A percentile compares a stretch with the other conserved stretches of the same genome.
Evolutionary conservation across 2,797 vertebrate species (phyloP).

Genomic region (Parambassis ranga): DNA sequence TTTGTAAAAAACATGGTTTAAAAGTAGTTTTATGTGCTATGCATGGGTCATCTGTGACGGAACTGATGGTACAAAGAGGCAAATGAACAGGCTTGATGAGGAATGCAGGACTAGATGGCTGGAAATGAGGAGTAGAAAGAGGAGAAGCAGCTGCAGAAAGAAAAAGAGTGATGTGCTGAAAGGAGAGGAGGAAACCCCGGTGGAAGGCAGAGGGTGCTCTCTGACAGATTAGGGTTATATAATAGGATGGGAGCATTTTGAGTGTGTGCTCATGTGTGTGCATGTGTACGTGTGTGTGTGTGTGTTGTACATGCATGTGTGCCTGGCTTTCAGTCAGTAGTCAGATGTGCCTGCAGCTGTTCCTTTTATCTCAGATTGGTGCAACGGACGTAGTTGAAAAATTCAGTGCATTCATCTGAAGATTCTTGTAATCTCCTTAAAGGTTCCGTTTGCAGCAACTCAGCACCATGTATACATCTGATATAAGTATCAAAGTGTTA

Average conservation of each 20-base stretch:
- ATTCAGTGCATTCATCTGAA: not conserved
- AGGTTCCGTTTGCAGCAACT: not conserved
- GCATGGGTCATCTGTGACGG: constrained; percentile 10
- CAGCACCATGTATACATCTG: not conserved
- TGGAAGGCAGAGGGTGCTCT: constrained; percentile 57
- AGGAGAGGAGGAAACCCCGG: constrained; percentile 55
- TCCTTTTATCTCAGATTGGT: constrained; percentile 48
- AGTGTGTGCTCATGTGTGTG: not conserved
- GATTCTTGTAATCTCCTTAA: not conserved
- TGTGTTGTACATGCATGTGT: constrained; percentile 9
- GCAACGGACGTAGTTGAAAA: not conserved
- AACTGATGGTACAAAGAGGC: constrained; percentile 1
- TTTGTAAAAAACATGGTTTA: not conserved
- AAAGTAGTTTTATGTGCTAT: not conserved
- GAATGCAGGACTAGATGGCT: constrained; percentile 16
- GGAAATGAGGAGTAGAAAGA: constrained; percentile 19
- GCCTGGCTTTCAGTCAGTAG: constrained; percentile 39
- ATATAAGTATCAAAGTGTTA: not conserved
- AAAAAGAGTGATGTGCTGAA: constrained; percentile 37
- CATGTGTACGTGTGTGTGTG: not conserved
- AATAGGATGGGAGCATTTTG: constrained; percentile 62
- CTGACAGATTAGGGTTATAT: constrained; percentile 74
- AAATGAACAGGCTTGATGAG: constrained; percentile 33
- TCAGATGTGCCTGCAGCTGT: constrained; percentile 61
- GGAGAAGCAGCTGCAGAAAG: constrained; percentile 47